Conservation (phyloP, 1,140 invertebrate species). For the Chlorops oryzae region DNA sequence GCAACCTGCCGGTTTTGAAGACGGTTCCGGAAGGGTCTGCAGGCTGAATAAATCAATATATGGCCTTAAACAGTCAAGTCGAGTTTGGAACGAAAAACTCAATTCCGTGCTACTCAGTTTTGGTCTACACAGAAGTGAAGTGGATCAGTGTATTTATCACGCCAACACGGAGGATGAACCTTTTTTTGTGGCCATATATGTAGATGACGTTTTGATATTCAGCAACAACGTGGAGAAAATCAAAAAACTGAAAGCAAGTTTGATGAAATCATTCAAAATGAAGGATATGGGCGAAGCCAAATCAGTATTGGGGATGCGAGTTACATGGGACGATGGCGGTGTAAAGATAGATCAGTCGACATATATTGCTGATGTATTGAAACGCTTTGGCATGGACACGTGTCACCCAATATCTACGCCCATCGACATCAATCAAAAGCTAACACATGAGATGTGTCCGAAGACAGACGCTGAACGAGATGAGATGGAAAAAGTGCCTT, state of each 20-base stretch:
- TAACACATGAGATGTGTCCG: slow-evolving; percentile 12
- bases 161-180: slow-evolving; percentile 15
- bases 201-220: slow-evolving; percentile 42
- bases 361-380: slow-evolving; percentile 8
- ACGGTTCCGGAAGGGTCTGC: slow-evolving; percentile 11
- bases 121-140: slow-evolving; percentile 20
- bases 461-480: slow-evolving; percentile 14
- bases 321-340: slow-evolving; percentile 8
- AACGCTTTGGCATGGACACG: slow-evolving; percentile 34
- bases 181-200: slow-evolving; percentile 35
- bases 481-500: slow-evolving; percentile 22
- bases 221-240: slow-evolving; percentile 21
- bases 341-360: slow-evolving; percentile 31
- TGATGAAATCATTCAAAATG: slow-evolving; percentile 12
- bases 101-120: slow-evolving; percentile 20
- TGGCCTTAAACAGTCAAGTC: slow-evolving; percentile 29
- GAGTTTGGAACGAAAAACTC: slow-evolving; percentile 26
- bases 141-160: slow-evolving; percentile 39
- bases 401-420: slow-evolving; percentile 27
- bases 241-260: slow-evolving; percentile 3
- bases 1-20: slow-evolving; percentile 32
- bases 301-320: slow-evolving; percentile 3
- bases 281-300: slow-evolving; percentile 13
- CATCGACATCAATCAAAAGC: slow-evolving; percentile 11
- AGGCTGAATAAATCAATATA: slow-evolving; percentile 29